Base-by-base conservation (phyloP, 1,140 invertebrate species). In the Drosophila ercepeae region DNA sequence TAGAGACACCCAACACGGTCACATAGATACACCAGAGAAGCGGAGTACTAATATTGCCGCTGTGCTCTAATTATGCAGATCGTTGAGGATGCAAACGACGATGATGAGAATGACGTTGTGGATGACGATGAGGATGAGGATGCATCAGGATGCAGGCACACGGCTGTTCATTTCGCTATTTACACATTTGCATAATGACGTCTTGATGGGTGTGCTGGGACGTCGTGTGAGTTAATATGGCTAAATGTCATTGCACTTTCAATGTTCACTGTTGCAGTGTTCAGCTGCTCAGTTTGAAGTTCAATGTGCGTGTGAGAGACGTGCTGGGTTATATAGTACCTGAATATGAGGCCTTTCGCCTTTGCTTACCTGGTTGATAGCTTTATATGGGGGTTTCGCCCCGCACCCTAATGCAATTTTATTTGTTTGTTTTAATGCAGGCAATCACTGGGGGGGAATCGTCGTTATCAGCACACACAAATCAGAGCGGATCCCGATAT, bases 101-200 rank as follows among this genome's bases (percentile, higher is more conserved):
- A 46, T 36, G 18, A 23, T 11, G 45, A 14, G 16, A 9, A 9
- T 25, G 25, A 19, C n/a, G 2, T 1, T 8, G 21, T 21, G 25
- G 18, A 16, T 11, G 45, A 9, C 9, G n/a, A 8, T 29, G 25
- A 21, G 16, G 1, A 4, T 9, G 23, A 36, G 51, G 39, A 29
- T 27, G 69, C 75, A 78, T 64, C 75, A 71, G 59, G 73, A 82
- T 77, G 72, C 53, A 61, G 67, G 29, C 41, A 44, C 69, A 73
- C 60, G 54, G 42, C 46, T 39, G 42, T 34, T 54, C 36, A 32
- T 51, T 54, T 29, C 57, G 45, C 18, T 42, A 49, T 67, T 54
- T 48, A 42, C 71, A 50, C 65, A 78, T 82, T 79, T 83, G 79
- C 79, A 83, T 83, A 86, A 86, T 79, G 59, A 61, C 44, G 60